A percentile compares a stretch with the other conserved stretches of the same genome.
Conservation (phyloP, 2,113 vertebrate genomes). For the Struthio camelus region DNA sequence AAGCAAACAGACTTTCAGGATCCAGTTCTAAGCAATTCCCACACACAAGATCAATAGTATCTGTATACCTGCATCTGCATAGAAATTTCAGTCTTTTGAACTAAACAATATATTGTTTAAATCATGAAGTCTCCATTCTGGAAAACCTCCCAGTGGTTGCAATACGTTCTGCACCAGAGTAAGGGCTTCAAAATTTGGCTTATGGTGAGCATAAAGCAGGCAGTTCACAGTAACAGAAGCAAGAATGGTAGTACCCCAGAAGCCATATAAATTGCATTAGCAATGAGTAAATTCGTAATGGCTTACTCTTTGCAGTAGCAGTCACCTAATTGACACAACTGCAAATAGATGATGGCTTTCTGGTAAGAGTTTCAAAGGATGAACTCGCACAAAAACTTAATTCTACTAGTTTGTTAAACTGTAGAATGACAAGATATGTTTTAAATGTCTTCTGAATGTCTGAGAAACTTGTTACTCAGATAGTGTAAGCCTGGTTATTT, state of each 20-base stretch:
- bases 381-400: slow-evolving; percentile 45
- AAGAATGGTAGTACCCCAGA: not conserved
- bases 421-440: slow-evolving; percentile 32
- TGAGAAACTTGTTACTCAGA: slow-evolving; percentile 1
- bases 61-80: not conserved
- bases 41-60: not conserved
- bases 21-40: not conserved
- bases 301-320: slow-evolving; percentile 33
- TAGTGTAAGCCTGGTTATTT: slow-evolving; percentile 37
- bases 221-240: not conserved
- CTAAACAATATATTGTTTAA: not conserved
- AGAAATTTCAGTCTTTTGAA: slow-evolving; percentile 10
- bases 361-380: slow-evolving; percentile 42
- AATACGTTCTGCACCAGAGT: not conserved
- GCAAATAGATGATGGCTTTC: slow-evolving; percentile 40
- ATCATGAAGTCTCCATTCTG: not conserved
- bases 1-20: not conserved
- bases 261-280: slow-evolving; percentile 37
- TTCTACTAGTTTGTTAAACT: slow-evolving; percentile 56
- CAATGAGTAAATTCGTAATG: slow-evolving; percentile 36
- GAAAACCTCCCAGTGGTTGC: not conserved
- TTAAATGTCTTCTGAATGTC: slow-evolving; percentile 34
- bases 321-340: slow-evolving; percentile 35
- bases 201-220: not conserved
- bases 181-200: slow-evolving; percentile 24